Percentiles rank a stretch among this genome's conserved stretches.
Conservation (phyloP, 2,113 vertebrate genomes). For the Nettapus auritus region DNA sequence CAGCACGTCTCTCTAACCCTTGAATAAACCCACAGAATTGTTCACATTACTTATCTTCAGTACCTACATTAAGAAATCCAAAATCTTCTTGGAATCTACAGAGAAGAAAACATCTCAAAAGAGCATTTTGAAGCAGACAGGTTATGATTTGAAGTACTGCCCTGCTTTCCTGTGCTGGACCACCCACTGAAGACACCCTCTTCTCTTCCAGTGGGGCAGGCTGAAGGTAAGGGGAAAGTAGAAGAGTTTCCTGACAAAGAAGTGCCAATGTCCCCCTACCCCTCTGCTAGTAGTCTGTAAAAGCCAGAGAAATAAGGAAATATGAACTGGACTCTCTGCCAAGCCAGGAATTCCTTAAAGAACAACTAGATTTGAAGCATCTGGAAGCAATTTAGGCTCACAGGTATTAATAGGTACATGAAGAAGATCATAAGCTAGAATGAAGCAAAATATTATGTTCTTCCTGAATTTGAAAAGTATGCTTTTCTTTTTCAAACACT, state of each 20-base stretch:
- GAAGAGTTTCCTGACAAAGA: background rate
- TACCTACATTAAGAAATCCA: background rate
- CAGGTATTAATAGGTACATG: slow-evolving; percentile 32
- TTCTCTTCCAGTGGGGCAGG: background rate
- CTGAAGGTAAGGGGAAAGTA: background rate
- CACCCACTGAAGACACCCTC: background rate
- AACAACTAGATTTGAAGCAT: slow-evolving; percentile 14
- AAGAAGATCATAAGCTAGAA: slow-evolving; percentile 31
- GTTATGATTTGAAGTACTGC: background rate
- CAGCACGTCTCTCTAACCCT: background rate
- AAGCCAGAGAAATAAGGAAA: background rate
- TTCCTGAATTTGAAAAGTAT: slow-evolving; percentile 32
- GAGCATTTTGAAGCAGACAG: background rate
- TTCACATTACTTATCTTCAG: background rate
- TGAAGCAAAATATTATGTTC: slow-evolving; percentile 16
- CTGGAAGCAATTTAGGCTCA: slow-evolving; percentile 39
- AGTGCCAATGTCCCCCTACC: background rate
- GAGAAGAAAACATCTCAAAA: background rate
- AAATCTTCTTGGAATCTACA: background rate
- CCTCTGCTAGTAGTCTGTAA: background rate
- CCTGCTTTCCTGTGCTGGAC: background rate
- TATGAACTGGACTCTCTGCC: background rate
- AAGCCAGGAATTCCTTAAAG: background rate
- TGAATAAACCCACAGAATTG: background rate
- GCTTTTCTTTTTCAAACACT: slow-evolving; percentile 29